Evolutionary conservation across 1,140 invertebrate genomes (phyloP), one percentile per base, ranked within the genome.

Genomic region (Drosophila rufa): DNA sequence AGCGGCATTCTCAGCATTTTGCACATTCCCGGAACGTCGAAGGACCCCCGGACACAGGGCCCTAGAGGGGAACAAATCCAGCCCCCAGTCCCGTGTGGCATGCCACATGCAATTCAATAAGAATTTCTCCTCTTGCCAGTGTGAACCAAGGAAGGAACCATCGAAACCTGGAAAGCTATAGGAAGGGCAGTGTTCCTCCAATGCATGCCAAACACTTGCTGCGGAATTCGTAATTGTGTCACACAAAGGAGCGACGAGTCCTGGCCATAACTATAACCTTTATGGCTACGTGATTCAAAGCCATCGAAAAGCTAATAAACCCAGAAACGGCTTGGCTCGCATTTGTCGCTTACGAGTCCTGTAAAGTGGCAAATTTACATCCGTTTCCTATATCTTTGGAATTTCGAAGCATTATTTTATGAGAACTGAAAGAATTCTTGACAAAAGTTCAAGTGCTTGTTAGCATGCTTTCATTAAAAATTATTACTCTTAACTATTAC

Each of bases 121-220:
- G 68, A 73, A 74, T 74, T 74, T 74, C 68, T 56, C 70, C 70
- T 60, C 70, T 69, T 46, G 43, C 70, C 42, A 75, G 11, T 22
- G 51, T 55, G 25, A 15, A 17, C 40, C 15, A 51, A 12, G 55
- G 70, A 51, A 12, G 55, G 70, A 38, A n/a, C 33, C 53, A 40
- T n/a, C 30, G 36, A n/a, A 57, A 15, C 43, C 11, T 40, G 17
- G 3, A 3, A 11, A 11, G 3, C 38, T 3, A 14, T 7, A 12
- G 27, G 17, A 22, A 11, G 14, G 42, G 14, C 55, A 65, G 66
- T 47, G 65, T 38, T 79, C 65, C 67, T 59, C 36, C 53, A 80
- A 80, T 80, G 70, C 62, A 68, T 80, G 62, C 65, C 71, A 76
- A 64, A 76, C 79, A 81, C 71, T 80, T 75, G 59, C 55, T 65